Evolutionary conservation across 2,113 vertebrate genomes (phyloP), one percentile per base, ranked within the genome.

Genomic region (Mesoclemmys tuberculata): DNA sequence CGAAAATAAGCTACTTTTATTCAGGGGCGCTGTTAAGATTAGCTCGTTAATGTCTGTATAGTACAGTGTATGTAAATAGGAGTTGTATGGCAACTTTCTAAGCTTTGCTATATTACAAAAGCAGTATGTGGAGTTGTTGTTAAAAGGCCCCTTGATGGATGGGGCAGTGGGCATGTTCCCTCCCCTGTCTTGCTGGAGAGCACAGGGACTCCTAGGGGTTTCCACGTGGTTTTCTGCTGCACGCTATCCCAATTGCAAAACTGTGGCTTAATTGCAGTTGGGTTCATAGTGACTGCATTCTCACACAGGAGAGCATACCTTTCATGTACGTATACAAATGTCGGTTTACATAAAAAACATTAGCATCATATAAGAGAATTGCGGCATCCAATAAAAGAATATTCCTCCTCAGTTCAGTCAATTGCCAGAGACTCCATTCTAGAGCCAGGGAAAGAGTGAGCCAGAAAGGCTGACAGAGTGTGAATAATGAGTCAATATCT

Each of bases 151-250:
- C 56, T 58, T 58, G 11, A 29, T 29, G 24, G 26, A 27, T 58
- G 56, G 44, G 7, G 26, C 16, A 48, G 16, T 3, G 5, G 3
- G 0, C 55, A 82, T 41, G 10, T 54, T 29, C 9, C 8, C 49
- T 29, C 9, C 8, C 49, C 21, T 27, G 18, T 26, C 26, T 46
- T 54, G 35, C 44, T 5, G 49, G 31, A 79, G 26, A 51, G 41
- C 80, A 3, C 19, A 13, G 7, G 8, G 12, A 27, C 16, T 6
- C 8, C 58, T 54, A 2, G 6, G 74, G 21, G 3, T 82, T 79
- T 71, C 80, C 19, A 61, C 31, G 2, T 0, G 1, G 55, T 51
- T 80, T n/a, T 48, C 64, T 0, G 0, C 85, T 87, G 64, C 84
- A 58, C 55, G 31, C 24, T 4, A 26, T 68, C 44, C 21, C n/a